These are phyloP conservation scores for Lasioglossum calceatum DNA, from an alignment of 2,888 invertebrate species.

Conservation along the genomic window DNA sequence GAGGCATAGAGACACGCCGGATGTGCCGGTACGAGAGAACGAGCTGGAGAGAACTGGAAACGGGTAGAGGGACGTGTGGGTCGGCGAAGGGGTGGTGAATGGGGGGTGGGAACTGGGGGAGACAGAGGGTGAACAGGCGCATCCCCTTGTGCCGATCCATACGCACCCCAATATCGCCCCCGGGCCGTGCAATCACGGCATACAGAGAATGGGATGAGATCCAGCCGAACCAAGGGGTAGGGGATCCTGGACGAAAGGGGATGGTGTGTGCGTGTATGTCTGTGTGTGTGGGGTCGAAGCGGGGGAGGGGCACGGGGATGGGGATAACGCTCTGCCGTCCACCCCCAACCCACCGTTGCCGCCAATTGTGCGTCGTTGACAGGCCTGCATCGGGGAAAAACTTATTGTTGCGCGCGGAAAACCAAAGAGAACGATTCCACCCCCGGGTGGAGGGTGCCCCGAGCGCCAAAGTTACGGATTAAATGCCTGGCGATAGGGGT, in stretches of 20 bases:
- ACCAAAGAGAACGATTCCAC: slow-evolving; percentile 75
- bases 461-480: slow-evolving; percentile 81
- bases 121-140: slow-evolving; percentile 65
- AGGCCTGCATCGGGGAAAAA: slow-evolving; percentile 80
- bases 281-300: background rate
- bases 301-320: slow-evolving; percentile 57
- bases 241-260: slow-evolving; percentile 47
- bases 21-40: slow-evolving; percentile 55
- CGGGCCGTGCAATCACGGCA: slow-evolving; percentile 82
- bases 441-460: slow-evolving; percentile 64
- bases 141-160: slow-evolving; percentile 75
- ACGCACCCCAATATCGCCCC: slow-evolving; percentile 82
- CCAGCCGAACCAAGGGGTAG: slow-evolving; percentile 57
- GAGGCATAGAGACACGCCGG: slow-evolving; percentile 64
- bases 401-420: slow-evolving; percentile 80
- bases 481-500: slow-evolving; percentile 73
- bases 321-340: slow-evolving; percentile 57
- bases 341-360: slow-evolving; percentile 53
- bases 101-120: slow-evolving; percentile 29
- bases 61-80: slow-evolving; percentile 48
- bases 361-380: slow-evolving; percentile 82
- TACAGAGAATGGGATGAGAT: slow-evolving; percentile 81
- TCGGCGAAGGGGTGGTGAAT: slow-evolving; percentile 30
- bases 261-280: slow-evolving; percentile 13
- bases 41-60: slow-evolving; percentile 37